Percentiles rank a stretch among this genome's conserved stretches.
Evolutionary conservation across 92 coral and sea anemone species (phyloP).

Genomic region (Meandrina meandrites): DNA sequence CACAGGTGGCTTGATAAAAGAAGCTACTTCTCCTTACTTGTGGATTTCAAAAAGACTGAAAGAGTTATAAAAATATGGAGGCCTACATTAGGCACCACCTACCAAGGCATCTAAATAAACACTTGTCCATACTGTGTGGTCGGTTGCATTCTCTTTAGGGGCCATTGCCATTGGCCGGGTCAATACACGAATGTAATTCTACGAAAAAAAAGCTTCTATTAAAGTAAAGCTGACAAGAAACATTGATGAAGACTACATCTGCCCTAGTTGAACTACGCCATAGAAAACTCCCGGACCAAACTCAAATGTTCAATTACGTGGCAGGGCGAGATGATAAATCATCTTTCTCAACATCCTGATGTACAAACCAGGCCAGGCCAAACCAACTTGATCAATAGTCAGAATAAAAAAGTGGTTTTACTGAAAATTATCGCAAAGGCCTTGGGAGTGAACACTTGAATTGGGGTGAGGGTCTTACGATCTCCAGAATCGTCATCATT

Average conservation of each 20-base stretch:
- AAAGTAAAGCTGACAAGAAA: not conserved
- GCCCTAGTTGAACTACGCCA: too few species aligned
- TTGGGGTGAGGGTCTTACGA: not conserved
- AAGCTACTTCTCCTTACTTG: not conserved
- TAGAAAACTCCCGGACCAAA: too few species aligned
- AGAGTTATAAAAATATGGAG: not conserved
- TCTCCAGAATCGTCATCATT: not conserved
- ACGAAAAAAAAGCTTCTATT: not conserved
- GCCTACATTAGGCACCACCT: slow-evolving; percentile 20
- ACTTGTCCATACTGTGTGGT: slow-evolving; percentile 86
- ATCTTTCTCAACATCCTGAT: too few species aligned
- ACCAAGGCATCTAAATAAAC: slow-evolving; percentile 94
- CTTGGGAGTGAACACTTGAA: not conserved
- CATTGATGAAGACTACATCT: not conserved
- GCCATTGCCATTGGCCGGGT: slow-evolving; percentile 97
- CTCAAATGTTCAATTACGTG: too few species aligned
- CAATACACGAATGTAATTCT: slow-evolving; percentile 89
- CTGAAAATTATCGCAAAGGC: too few species aligned
- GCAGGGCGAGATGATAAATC: too few species aligned
- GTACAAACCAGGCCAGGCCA: too few species aligned
- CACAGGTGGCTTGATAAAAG: not conserved
- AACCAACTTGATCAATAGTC: too few species aligned
- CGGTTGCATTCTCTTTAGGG: slow-evolving; percentile 45
- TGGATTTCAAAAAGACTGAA: not conserved
- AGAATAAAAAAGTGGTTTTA: too few species aligned